A percentile compares a stretch with the other conserved stretches of the same genome.
Evolutionary conservation across 2,797 vertebrate genomes (phyloP).

Genomic region (Gouania willdenowi): DNA sequence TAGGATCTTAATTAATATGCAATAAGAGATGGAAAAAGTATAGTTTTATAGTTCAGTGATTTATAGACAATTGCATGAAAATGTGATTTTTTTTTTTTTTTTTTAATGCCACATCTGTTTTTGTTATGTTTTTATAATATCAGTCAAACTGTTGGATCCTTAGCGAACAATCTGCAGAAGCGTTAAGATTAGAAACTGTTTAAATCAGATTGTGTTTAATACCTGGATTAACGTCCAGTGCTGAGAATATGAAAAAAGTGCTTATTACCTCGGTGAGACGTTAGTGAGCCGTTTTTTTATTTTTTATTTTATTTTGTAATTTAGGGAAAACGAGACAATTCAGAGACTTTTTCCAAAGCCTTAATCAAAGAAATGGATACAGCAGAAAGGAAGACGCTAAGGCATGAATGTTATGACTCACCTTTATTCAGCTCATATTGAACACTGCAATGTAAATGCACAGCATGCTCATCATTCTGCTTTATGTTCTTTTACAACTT

Average conservation of each 20-base stretch:
- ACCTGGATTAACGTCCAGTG: too few species aligned
- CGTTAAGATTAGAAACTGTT: too few species aligned
- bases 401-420: constrained; percentile 42
- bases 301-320: too few species aligned
- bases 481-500: constrained; percentile 1
- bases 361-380: constrained; percentile 41
- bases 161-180: too few species aligned
- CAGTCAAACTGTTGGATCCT: too few species aligned
- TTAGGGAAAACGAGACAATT: too few species aligned
- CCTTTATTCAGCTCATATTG: constrained; percentile 6
- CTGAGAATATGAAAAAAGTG: too few species aligned
- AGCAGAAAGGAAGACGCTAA: constrained; percentile 9
- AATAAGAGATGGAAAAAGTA: constrained; percentile 54
- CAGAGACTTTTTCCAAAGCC: constrained; percentile 29
- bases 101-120: constrained; percentile 15
- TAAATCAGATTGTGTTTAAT: too few species aligned
- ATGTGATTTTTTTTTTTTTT: constrained; percentile 20
- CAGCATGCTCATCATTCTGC: constrained; percentile 9
- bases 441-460: constrained; percentile 25
- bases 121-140: constrained; percentile 11
- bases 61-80: constrained; percentile 18
- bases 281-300: too few species aligned
- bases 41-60: constrained; percentile 55
- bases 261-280: too few species aligned
- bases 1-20: constrained; percentile 33